A percentile compares a stretch with the other conserved stretches of the same genome.
Conservation (phyloP, 2,113 vertebrate species). For the Megaceryle maxima region DNA sequence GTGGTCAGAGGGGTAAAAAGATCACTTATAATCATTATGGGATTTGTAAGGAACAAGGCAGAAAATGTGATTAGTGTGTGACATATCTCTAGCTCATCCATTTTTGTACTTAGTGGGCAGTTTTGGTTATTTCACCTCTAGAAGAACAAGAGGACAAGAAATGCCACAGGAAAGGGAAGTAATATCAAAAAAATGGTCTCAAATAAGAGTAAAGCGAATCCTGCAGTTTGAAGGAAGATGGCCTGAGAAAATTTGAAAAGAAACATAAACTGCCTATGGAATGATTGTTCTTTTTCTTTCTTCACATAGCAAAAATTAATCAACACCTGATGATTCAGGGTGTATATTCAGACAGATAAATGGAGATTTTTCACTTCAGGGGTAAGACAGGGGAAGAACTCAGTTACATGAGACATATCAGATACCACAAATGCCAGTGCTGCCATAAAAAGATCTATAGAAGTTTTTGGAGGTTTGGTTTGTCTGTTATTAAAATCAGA, state of each 20-base stretch:
- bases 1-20: not conserved
- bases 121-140: not conserved
- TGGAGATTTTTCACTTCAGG: not conserved
- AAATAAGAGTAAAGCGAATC: not conserved
- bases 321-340: not conserved
- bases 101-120: not conserved
- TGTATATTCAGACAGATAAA: not conserved
- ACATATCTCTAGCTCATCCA: not conserved
- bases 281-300: not conserved
- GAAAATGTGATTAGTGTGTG: not conserved
- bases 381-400: not conserved
- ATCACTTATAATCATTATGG: not conserved
- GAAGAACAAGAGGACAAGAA: not conserved
- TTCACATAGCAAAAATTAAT: not conserved
- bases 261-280: not conserved
- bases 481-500: not conserved
- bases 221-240: not conserved
- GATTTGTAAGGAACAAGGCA: not conserved
- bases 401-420: not conserved
- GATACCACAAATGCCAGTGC: not conserved
- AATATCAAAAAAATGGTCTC: not conserved
- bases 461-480: not conserved
- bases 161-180: not conserved
- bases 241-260: not conserved
- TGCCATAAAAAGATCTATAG: not conserved